Evolutionary conservation across 1,140 invertebrate species (phyloP).

Genomic region (Neotoxoptera formosana): DNA sequence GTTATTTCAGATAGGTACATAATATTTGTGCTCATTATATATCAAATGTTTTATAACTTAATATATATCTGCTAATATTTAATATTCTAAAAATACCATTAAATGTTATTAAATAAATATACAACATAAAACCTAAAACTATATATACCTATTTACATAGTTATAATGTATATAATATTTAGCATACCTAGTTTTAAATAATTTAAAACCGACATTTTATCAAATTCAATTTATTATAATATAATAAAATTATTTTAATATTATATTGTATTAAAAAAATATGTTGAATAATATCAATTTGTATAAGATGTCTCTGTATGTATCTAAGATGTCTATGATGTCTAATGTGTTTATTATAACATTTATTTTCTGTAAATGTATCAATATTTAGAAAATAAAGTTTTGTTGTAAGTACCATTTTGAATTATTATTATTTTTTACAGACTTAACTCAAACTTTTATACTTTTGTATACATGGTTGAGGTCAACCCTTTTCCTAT

Average conservation of each 20-base stretch:
- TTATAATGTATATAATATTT: not conserved
- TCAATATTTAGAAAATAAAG: not conserved
- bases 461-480: not conserved
- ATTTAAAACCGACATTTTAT: conserved; percentile 25
- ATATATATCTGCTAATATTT: not conserved
- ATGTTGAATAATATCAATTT: not conserved
- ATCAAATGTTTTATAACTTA: not conserved
- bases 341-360: not conserved
- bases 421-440: not conserved
- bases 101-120: not conserved
- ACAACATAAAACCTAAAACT: not conserved
- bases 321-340: not conserved
- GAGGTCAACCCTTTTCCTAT: not conserved
- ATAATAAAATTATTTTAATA: not conserved
- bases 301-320: not conserved
- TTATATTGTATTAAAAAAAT: not conserved
- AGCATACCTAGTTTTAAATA: not conserved
- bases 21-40: not conserved
- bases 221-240: not conserved
- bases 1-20: not conserved
- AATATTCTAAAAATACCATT: not conserved
- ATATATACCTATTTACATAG: not conserved
- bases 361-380: not conserved
- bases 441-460: not conserved
- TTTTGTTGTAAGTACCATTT: not conserved